Base-by-base conservation (phyloP, 1,140 invertebrate genomes). In the Drosophila chauvacae region DNA sequence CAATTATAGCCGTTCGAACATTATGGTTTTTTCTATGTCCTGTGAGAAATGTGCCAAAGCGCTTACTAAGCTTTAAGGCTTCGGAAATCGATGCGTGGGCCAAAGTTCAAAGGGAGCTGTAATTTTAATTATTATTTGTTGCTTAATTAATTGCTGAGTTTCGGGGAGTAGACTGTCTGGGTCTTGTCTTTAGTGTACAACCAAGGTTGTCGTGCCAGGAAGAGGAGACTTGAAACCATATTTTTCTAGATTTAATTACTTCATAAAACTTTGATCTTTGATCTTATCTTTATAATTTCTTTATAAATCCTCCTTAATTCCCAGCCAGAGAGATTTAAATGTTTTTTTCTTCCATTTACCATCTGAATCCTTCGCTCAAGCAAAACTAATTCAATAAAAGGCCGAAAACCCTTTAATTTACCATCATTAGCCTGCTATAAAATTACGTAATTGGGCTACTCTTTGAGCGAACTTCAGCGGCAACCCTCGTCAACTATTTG, bases 401-500 rank as follows among this genome's bases (percentile, higher is more conserved):
- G 3, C 18, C 42, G 9, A 16, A 55, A 39, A 28, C 26, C 33
- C 51, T 11, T 37, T 39, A 20, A 30, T 55, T 37, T 20, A 18
- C 2, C 2, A 4, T 62, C 57, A 68, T 68, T 65, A 55, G 44
- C 16, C 18, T 11, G 39, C 66, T 7, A 44, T 55, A 4, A 30
- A 55, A 55, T 53, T 44, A 55, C n/a, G 9, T 45, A 70, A 70
- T 70, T 70, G 41, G n/a, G 26, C 10, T n/a, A 14, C n/a, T 50
- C 9, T n/a, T 13, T n/a, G 44, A 1, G 13, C 16, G 4, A 74
- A 59, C 35, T 61, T 63, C 60, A 57, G 39, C 3, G 48, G 48
- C 37, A 62, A 39, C 77, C 73, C 84, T 88, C 77, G 83, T 55
- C 10, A 56, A 69, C 59, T 81, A 76, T 69, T 77, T 69, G 51